Conservation (phyloP, 2,113 vertebrate species). For the Mixornis gularis region DNA sequence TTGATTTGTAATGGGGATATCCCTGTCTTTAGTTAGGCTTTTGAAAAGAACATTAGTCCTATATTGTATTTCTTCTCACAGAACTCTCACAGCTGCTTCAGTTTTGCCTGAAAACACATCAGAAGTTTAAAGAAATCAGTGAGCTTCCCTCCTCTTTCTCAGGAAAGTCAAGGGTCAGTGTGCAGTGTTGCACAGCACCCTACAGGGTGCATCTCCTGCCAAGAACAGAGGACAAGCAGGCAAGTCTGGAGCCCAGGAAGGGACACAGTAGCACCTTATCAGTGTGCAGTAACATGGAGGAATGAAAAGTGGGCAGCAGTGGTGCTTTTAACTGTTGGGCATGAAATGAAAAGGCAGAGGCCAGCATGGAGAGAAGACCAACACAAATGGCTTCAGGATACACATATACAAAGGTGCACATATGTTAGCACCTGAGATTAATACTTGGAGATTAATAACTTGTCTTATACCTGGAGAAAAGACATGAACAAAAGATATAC, state of each 20-base stretch:
- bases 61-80: background rate
- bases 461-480: background rate
- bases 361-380: background rate
- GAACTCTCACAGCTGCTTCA: background rate
- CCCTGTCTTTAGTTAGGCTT: background rate
- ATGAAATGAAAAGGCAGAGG: background rate
- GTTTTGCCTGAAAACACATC: background rate
- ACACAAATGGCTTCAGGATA: background rate
- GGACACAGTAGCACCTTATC: background rate
- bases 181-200: background rate
- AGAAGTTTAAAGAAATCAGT: background rate
- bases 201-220: background rate
- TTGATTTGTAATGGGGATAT: slow-evolving; percentile 39
- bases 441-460: background rate
- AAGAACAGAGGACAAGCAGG: background rate
- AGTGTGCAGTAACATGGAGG: fast-evolving
- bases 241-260: background rate
- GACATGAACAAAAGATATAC: background rate
- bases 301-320: background rate
- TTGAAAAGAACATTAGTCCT: background rate
- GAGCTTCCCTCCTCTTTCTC: background rate
- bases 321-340: fast-evolving
- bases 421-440: background rate
- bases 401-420: background rate
- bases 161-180: background rate